Percentiles rank a stretch among this genome's conserved stretches.
These are phyloP conservation scores for Pelecanoides urinatrix DNA, from an alignment of 2,113 vertebrate species.

Conservation along the genomic window DNA sequence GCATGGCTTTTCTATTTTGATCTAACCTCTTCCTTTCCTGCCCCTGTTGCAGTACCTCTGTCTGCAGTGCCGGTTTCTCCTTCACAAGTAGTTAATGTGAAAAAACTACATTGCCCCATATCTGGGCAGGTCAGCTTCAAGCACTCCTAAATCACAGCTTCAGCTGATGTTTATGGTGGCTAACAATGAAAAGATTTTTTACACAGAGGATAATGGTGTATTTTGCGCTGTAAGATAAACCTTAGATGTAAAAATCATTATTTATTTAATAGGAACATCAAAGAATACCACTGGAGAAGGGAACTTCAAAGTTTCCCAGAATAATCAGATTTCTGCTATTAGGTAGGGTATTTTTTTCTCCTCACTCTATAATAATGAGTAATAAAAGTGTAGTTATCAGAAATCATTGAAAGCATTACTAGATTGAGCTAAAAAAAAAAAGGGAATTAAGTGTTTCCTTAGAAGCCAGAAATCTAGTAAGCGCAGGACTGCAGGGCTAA, in stretches of 20 bases:
- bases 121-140: slow-evolving; percentile 50
- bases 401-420: background rate
- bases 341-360: background rate
- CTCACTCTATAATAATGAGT: background rate
- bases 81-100: background rate
- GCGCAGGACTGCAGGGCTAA: background rate
- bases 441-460: background rate
- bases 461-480: background rate
- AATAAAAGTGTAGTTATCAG: background rate
- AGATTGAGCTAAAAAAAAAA: background rate
- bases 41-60: background rate
- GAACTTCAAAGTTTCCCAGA: slow-evolving; percentile 37
- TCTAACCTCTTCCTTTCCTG: background rate
- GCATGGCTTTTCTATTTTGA: background rate
- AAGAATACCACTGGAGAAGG: slow-evolving; percentile 11
- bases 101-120: background rate
- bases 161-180: background rate
- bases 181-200: slow-evolving; percentile 57
- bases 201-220: slow-evolving; percentile 44
- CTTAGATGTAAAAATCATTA: slow-evolving; percentile 46
- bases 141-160: slow-evolving; percentile 34
- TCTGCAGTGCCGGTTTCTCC: slow-evolving; percentile 4
- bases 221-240: slow-evolving; percentile 38
- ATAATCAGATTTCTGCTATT: slow-evolving; percentile 34
- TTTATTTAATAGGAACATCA: slow-evolving; percentile 50